Evolutionary conservation across 2,888 invertebrate genomes (phyloP).

Genomic region (Callinectes sapidus): DNA sequence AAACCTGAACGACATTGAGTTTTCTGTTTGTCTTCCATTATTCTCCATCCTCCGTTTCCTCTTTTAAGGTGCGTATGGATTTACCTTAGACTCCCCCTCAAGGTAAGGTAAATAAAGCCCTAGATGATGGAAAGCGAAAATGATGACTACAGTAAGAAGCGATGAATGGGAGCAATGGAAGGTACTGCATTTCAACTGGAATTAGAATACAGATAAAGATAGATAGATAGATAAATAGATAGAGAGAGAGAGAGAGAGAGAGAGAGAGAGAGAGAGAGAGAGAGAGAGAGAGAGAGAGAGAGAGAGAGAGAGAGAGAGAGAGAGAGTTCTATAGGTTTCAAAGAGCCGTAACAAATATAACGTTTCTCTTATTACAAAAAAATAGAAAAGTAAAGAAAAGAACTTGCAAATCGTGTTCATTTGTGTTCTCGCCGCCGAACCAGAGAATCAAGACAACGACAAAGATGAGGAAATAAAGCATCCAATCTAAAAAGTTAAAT

Average conservation of each 20-base stretch:
- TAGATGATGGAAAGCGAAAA: too few relatives aligned
- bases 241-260: conserved; percentile 31
- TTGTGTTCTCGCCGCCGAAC: neutral
- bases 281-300: neutral
- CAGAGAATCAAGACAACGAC: neutral
- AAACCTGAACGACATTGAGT: neutral
- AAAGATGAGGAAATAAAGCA: neutral
- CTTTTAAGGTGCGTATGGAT: neutral
- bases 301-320: neutral
- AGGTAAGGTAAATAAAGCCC: too few relatives aligned
- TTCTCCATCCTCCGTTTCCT: neutral
- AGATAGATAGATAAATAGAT: neutral
- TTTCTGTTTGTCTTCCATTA: neutral
- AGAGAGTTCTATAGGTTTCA: too few relatives aligned
- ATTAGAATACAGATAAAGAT: neutral
- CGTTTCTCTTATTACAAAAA: neutral
- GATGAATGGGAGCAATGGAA: too few relatives aligned
- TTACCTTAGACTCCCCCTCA: neutral
- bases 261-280: conserved; percentile 41
- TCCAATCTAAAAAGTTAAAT: conserved; percentile 19
- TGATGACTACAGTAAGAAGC: too few relatives aligned
- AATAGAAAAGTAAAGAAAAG: neutral
- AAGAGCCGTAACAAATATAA: too few relatives aligned
- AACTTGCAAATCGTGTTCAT: neutral
- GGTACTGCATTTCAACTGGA: too few relatives aligned